Conservation (phyloP, 1,140 invertebrate species). For the Cherax quadricarinatus region DNA sequence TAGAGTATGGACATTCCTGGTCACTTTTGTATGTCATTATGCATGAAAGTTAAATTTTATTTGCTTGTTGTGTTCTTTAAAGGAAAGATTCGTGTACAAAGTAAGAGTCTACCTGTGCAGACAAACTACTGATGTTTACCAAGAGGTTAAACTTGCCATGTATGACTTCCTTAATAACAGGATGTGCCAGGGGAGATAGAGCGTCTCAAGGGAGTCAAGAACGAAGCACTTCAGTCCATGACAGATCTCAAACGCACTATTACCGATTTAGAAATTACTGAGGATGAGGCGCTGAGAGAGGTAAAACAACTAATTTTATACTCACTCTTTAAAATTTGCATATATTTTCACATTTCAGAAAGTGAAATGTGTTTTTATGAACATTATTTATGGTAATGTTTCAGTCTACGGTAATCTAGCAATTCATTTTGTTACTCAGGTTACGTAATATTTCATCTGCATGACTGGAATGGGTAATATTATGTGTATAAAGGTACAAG, state of each 20-base stretch:
- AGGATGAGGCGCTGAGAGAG: slow-evolving; percentile 63
- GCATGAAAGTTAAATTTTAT: not conserved
- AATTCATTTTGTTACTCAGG: too few relatives aligned
- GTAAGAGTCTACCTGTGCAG: not conserved
- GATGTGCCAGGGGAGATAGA: slow-evolving; percentile 65
- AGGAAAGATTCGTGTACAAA: not conserved
- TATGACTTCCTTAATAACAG: slow-evolving; percentile 32
- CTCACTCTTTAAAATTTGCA: not conserved
- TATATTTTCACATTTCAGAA: not conserved
- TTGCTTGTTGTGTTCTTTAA: not conserved
- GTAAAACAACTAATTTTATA: slow-evolving; percentile 20
- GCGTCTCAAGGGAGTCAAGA: slow-evolving; percentile 54
- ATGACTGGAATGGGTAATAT: too few relatives aligned
- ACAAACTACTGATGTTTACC: not conserved
- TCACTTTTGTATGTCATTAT: not conserved
- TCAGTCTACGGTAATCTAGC: too few relatives aligned
- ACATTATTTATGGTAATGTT: too few relatives aligned
- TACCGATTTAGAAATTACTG: slow-evolving; percentile 56
- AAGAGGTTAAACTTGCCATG: not conserved
- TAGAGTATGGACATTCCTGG: not conserved
- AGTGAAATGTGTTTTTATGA: not conserved
- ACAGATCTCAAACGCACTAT: slow-evolving; percentile 61
- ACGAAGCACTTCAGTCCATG: slow-evolving; percentile 38
- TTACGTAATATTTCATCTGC: too few relatives aligned
- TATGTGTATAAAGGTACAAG: too few relatives aligned